A percentile compares a stretch with the other conserved stretches of the same genome.
These are phyloP conservation scores for Leucopsar rothschildi DNA, from an alignment of 2,113 vertebrate genomes.

Conservation along the genomic window DNA sequence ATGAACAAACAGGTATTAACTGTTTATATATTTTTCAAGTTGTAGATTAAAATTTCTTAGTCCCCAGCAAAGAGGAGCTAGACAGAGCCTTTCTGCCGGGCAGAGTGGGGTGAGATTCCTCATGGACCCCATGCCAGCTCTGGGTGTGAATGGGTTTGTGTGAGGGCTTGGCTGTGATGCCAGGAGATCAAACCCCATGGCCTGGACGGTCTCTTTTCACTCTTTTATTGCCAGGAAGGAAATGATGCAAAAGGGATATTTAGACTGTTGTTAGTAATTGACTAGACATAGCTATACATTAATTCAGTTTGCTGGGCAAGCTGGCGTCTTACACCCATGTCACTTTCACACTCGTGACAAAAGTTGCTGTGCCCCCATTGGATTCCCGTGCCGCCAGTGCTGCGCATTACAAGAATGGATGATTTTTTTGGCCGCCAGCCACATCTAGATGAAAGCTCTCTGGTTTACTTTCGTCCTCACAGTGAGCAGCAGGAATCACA, in stretches of 20 bases:
- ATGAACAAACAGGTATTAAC: background rate
- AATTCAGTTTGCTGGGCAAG: background rate
- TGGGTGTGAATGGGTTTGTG: accelerated
- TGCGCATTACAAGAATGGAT: accelerated
- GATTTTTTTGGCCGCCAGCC: accelerated
- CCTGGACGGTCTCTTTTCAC: background rate
- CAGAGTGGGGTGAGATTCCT: background rate
- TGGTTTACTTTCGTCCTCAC: background rate
- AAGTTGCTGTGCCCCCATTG: background rate
- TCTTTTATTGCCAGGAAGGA: background rate
- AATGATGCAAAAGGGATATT: background rate
- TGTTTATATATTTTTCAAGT: background rate
- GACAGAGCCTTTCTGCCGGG: background rate
- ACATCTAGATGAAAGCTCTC: background rate
- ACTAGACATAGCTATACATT: background rate
- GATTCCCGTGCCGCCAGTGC: background rate
- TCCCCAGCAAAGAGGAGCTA: background rate
- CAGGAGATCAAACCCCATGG: background rate
- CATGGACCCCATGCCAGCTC: accelerated
- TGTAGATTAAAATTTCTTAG: background rate
- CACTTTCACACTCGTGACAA: background rate
- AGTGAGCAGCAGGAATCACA: background rate
- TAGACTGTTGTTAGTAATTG: background rate
- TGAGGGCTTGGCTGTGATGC: background rate
- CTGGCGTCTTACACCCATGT: background rate